phyloP scores from a whole-genome alignment of 2,797 vertebrate species.

The Anguilla obscura region DNA sequence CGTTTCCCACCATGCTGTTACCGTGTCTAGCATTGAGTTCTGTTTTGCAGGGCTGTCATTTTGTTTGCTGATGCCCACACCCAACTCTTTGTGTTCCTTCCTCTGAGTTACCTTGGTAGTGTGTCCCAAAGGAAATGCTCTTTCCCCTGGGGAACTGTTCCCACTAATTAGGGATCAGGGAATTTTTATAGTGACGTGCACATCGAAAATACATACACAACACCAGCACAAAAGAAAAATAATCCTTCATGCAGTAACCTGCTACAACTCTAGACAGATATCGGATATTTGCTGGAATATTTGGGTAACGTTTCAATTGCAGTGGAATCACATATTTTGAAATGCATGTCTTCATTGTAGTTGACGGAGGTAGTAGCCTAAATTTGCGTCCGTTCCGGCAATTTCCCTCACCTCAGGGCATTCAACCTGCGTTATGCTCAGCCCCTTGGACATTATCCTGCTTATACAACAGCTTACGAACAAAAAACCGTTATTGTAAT shows the following conservation, averaged over 20 bases:
- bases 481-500: no score
- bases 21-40: neutral
- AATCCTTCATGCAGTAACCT: neutral
- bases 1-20: neutral
- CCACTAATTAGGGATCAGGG: conserved; percentile 32
- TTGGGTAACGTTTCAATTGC: no score
- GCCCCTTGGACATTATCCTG: no score
- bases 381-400: no score
- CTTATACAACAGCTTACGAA: no score
- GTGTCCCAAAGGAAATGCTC: conserved; percentile 27
- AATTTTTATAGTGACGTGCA: neutral
- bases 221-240: neutral
- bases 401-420: no score
- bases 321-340: no score
- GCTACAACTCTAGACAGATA: no score
- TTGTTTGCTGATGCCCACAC: conserved; percentile 11
- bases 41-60: neutral
- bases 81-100: neutral
- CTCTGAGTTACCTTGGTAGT: conserved; percentile 39
- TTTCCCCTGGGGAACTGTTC: neutral
- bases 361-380: no score
- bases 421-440: no score
- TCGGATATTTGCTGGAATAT: no score
- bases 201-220: neutral
- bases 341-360: no score